These are phyloP conservation scores for Phaetusa simplex DNA, from an alignment of 2,113 vertebrate species.

Conservation along the genomic window DNA sequence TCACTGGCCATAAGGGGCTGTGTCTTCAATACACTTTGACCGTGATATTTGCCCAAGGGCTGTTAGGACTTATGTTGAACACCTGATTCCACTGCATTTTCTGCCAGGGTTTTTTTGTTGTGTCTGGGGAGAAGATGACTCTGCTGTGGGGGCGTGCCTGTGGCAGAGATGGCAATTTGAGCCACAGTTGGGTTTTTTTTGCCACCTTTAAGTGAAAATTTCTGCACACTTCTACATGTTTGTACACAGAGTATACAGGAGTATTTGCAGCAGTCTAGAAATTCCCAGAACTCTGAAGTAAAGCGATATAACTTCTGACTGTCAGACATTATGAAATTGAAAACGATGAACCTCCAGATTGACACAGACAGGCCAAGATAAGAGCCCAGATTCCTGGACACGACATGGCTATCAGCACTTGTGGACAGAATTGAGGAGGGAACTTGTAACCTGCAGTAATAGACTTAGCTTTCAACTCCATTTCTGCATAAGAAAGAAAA, in stretches of 20 bases:
- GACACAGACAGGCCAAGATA: neutral
- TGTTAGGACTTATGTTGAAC: neutral
- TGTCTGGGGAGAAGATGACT: neutral
- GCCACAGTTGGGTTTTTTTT: neutral
- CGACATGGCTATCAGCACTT: neutral
- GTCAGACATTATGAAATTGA: neutral
- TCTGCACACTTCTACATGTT: fast-evolving
- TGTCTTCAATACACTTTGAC: neutral
- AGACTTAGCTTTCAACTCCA: neutral
- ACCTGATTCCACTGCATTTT: neutral
- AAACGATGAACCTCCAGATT: neutral
- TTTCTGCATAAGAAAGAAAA: neutral
- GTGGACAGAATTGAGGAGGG: neutral
- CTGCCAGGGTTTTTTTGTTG: neutral
- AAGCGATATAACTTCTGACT: neutral
- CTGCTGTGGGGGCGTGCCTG: fast-evolving
- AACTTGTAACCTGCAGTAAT: neutral
- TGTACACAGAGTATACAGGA: neutral
- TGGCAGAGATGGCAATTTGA: neutral
- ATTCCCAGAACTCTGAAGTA: neutral
- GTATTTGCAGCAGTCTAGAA: neutral
- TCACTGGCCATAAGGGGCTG: fast-evolving
- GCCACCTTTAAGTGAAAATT: neutral
- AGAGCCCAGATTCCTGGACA: neutral
- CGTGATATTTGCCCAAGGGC: neutral